Percentiles rank a stretch among this genome's conserved stretches.
These are phyloP conservation scores for Chamaetylas fuelleborni DNA, from an alignment of 2,113 vertebrate genomes.

Conservation along the genomic window DNA sequence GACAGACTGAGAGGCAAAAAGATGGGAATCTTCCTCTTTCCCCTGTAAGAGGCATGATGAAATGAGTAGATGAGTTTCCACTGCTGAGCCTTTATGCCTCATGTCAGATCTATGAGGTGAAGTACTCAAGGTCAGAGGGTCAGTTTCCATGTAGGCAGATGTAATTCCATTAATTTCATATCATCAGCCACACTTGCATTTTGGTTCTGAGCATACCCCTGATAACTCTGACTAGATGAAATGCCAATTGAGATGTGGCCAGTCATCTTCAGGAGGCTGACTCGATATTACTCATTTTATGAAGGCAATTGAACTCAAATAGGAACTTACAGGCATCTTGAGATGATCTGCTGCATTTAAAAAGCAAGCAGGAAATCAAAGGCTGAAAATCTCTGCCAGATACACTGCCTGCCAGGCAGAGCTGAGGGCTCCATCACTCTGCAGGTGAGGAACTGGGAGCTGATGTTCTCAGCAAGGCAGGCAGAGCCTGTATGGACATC, in stretches of 20 bases:
- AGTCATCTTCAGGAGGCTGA: background rate
- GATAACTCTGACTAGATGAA: background rate
- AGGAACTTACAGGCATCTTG: background rate
- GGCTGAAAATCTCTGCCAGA: background rate
- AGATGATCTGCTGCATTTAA: background rate
- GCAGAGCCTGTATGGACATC: background rate
- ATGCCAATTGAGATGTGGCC: background rate
- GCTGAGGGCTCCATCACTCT: accelerated
- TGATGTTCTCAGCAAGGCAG: background rate
- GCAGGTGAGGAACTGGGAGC: background rate
- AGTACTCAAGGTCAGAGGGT: background rate
- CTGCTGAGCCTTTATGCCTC: background rate
- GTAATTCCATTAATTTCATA: background rate
- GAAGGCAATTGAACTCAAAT: background rate
- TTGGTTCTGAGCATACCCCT: background rate
- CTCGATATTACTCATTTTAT: background rate
- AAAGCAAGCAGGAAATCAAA: background rate
- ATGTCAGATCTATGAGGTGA: background rate
- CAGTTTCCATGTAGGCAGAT: background rate
- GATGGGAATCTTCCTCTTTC: background rate
- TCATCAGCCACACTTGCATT: background rate
- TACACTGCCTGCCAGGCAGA: background rate
- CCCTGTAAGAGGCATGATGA: background rate
- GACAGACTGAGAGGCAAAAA: background rate
- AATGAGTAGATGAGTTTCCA: background rate